Evolutionary conservation across 2,888 invertebrate genomes (phyloP), one percentile per base, ranked within the genome.

Genomic region (Drosophila subsilvestris): DNA sequence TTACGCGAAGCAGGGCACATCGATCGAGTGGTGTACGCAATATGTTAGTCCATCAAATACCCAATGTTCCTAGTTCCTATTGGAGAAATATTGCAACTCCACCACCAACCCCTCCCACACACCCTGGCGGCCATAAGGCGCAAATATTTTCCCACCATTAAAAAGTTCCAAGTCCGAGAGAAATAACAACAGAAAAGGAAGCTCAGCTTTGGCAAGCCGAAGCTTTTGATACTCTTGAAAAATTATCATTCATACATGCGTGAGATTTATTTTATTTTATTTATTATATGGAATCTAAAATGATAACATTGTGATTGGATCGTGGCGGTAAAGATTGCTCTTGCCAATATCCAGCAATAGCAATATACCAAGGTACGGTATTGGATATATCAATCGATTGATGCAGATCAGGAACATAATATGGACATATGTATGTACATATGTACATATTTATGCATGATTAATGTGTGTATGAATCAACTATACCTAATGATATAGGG

Each of bases 141-240:
- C 53, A 83, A 83, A 83, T 83, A 86, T 83, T 86, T 83, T 83
- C 83, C 83, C 83, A 83, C 86, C 83, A 83, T 86, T 83, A 80
- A 80, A 77, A 80, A 75, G 78, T 73, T 68, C 70, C 66, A 58
- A 69, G 65, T 65, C 65, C 65, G 53, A 63, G 49, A 60, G 60
- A 63, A 37, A 61, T 63, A 63, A 63, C 50, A 67, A 56, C 63
- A 63, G 37, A 37, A n/a, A n/a, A 14, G 37, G n/a, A n/a, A 6
- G 37, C 2, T 0, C 14, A n/a, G 7, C 14, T 37, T 37, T 14
- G 7, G 14, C 1, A 7, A 14, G 37, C 37, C n/a, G 37, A 6
- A 37, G n/a, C 37, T 2, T 7, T 37, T 37, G 7, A 37, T 37
- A 37, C 37, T 5, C 37, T 37, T 6, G 6, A 5, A 37, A 14